phyloP scores from a whole-genome alignment of 2,888 invertebrate species.

The Calameuta pallipes region DNA sequence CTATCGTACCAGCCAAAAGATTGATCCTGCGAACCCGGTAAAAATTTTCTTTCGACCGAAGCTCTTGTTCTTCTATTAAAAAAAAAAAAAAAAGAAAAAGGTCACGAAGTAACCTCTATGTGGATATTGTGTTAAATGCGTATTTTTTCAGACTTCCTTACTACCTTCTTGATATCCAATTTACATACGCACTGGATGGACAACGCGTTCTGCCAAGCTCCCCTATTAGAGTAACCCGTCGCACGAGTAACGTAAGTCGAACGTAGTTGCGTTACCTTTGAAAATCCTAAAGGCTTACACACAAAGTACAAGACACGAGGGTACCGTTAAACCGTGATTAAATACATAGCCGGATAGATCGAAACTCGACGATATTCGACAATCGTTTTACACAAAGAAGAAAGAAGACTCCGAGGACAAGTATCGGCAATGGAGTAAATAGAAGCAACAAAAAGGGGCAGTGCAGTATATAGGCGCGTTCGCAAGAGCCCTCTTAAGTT shows the following conservation, averaged over 20 bases:
- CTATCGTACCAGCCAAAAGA: not conserved
- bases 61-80: too few relatives aligned
- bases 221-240: not conserved
- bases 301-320: not conserved
- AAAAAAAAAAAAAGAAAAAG: not conserved
- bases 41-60: not conserved
- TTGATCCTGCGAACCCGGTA: not conserved
- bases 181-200: not conserved
- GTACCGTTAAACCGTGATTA: not conserved
- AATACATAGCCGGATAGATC: not conserved
- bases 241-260: not conserved
- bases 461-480: not conserved
- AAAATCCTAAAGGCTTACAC: not conserved
- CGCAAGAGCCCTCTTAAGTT: constrained; percentile 3
- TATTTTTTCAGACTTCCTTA: not conserved
- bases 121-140: not conserved
- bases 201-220: not conserved
- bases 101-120: not conserved
- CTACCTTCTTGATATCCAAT: not conserved
- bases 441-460: not conserved
- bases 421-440: constrained; percentile 1
- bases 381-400: not conserved
- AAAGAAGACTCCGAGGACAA: not conserved
- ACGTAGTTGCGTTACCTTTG: not conserved
- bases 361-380: not conserved